phyloP scores from a whole-genome alignment of 30 jellyfish, hydroid and myxozoan genomes.

The Aurelia coerulea region DNA sequence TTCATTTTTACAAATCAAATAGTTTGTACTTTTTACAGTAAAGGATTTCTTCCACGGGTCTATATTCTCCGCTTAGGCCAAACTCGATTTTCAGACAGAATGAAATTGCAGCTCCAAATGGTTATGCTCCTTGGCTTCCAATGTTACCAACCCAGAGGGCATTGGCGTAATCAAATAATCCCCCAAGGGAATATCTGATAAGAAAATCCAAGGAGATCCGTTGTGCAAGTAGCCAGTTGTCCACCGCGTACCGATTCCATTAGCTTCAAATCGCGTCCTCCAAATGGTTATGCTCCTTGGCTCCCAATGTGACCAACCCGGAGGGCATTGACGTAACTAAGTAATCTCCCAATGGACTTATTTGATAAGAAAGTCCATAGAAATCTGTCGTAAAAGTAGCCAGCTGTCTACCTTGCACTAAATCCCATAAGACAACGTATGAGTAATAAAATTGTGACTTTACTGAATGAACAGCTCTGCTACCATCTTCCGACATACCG shows the following conservation, averaged over 20 bases:
- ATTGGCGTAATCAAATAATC: constrained; percentile 54
- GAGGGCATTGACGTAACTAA: constrained; percentile 75
- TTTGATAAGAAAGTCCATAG: constrained; percentile 68
- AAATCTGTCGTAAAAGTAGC: constrained; percentile 84
- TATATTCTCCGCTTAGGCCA: no score
- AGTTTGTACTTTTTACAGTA: no score
- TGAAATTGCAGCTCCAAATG: no score
- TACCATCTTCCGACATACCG: constrained; percentile 76
- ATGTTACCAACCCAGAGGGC: constrained; percentile 81
- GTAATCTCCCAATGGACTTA: constrained; percentile 68
- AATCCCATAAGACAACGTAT: constrained; percentile 81
- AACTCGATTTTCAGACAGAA: no score
- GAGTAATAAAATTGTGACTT: constrained; percentile 71
- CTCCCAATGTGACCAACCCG: constrained; percentile 70
- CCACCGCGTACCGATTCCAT: constrained; percentile 2
- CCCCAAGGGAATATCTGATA: constrained; percentile 67
- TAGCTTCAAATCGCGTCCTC: no score
- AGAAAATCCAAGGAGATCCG: constrained; percentile 73
- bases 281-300: not conserved
- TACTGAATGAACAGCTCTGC: constrained; percentile 76
- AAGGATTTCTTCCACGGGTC: no score
- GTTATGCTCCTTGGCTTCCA: constrained; percentile 15
- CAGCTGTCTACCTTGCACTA: constrained; percentile 68
- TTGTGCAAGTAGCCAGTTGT: constrained; percentile 76
- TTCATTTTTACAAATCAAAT: no score